Base-by-base conservation (phyloP, 1,140 invertebrate species). In the Apocrypta bakeri region DNA sequence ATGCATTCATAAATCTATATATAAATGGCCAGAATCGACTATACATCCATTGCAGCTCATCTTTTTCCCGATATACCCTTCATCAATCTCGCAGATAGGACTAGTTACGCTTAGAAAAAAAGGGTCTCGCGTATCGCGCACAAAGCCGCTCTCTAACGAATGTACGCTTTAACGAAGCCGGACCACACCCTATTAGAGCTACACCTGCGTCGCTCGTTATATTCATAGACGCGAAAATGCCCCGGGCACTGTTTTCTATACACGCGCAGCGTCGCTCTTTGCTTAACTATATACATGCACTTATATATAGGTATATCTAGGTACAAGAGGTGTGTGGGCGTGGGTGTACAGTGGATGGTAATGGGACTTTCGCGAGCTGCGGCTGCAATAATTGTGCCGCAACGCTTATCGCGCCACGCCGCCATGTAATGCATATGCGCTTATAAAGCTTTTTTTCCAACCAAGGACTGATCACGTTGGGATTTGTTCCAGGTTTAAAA, bases 181-280 rank as follows among this genome's bases (percentile, higher is more conserved):
- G 84, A 88, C 89, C 90, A 90, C 89, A 89, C 89, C 89, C 85
- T 85, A 81, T 83, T 73, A 82, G 79, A 74, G 42, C 84, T 89
- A 88, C 90, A 90, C 89, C 88, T 90, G 89, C 87, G 73, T 81
- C 25, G 84, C 86, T 88, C 85, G 88, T 89, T 89, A 89, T 77
- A 76, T n/a, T 21, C 37, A 17, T 69, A 87, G 86, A 86, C 85
- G 81, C 83, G 79, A 87, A 86, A 86, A 85, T 76, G 83, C 85
- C 87, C 77, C 63, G 85, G 83, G 85, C 83, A 79, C 77, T 68
- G 63, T 76, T 76, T 79, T 71, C 61, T 66, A 31, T 61, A 76
- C 25, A 80, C 72, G 63, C 81, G 27, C 81, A 64, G 74, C 31
- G 40, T 76, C 27, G 33, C 61, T n/a, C 25, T n/a, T 21, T 21